phyloP scores from a whole-genome alignment of 64 coral and sea anemone species.

The Hydrozoanthus tunicans region DNA sequence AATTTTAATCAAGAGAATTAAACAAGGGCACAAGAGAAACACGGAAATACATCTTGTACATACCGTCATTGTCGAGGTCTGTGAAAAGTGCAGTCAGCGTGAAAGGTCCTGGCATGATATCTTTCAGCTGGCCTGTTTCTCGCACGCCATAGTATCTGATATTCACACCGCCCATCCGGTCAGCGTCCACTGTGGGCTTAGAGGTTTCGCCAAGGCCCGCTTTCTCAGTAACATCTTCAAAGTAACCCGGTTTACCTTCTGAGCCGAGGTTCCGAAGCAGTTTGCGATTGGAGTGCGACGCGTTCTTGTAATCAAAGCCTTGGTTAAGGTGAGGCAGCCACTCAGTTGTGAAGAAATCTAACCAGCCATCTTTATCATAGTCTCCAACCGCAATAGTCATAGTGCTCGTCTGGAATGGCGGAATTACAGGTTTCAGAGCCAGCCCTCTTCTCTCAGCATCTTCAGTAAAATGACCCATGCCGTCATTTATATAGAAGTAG shows the following conservation, averaged over 20 bases:
- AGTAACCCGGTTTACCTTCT: slow-evolving; percentile 89
- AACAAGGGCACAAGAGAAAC: too few relatives aligned
- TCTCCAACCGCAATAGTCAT: slow-evolving; percentile 94
- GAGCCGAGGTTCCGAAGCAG: slow-evolving; percentile 91
- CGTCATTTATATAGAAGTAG: slow-evolving; percentile 92
- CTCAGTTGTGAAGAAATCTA: slow-evolving; percentile 93
- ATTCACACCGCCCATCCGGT: slow-evolving; percentile 80
- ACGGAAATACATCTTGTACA: background rate
- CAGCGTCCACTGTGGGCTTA: slow-evolving; percentile 70
- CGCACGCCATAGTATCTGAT: slow-evolving; percentile 80
- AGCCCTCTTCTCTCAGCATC: slow-evolving; percentile 82
- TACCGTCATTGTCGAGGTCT: slow-evolving; percentile 93
- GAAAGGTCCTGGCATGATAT: slow-evolving; percentile 90
- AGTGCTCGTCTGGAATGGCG: slow-evolving; percentile 93
- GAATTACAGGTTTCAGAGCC: slow-evolving; percentile 67
- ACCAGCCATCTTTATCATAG: slow-evolving; percentile 97
- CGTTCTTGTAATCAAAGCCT: slow-evolving; percentile 93
- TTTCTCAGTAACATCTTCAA: slow-evolving; percentile 83
- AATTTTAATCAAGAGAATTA: too few relatives aligned
- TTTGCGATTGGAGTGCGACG: slow-evolving; percentile 72
- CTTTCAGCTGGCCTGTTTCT: slow-evolving; percentile 81
- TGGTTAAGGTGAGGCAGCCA: slow-evolving; percentile 98
- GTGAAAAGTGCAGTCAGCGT: slow-evolving; percentile 85
- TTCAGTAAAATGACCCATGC: slow-evolving; percentile 94
- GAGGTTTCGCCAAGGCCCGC: slow-evolving; percentile 71